Percentiles rank a stretch among this genome's conserved stretches.
Conservation (phyloP, 2,888 invertebrate genomes). For the Brachyptera risi region DNA sequence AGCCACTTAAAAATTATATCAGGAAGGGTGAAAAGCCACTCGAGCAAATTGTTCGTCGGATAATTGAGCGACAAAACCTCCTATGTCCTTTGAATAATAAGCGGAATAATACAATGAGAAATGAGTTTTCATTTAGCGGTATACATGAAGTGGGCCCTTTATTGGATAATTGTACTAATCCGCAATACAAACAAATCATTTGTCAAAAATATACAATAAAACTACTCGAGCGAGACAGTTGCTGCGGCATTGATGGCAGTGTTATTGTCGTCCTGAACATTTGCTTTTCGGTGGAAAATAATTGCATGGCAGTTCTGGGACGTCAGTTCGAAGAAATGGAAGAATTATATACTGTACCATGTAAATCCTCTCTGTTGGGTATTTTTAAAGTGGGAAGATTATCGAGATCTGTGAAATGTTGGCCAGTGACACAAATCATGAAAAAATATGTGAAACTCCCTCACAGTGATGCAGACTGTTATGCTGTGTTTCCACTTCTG, state of each 20-base stretch:
- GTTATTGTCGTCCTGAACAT: not conserved
- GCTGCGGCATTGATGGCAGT: not conserved
- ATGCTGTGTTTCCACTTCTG: too few species aligned
- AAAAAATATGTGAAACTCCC: not conserved
- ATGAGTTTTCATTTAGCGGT: not conserved
- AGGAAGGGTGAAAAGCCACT: conserved; percentile 26
- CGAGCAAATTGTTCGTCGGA: conserved; percentile 19
- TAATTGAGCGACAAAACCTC: not conserved
- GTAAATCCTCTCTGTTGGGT: not conserved
- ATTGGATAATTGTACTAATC: not conserved
- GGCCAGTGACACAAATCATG: not conserved
- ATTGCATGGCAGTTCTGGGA: not conserved
- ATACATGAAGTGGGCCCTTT: not conserved
- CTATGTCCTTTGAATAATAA: too few species aligned
- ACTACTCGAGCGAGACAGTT: not conserved
- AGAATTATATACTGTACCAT: not conserved
- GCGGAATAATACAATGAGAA: not conserved
- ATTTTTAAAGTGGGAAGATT: not conserved
- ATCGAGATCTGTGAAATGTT: not conserved
- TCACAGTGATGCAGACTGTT: too few species aligned
- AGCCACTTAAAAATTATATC: conserved; percentile 24
- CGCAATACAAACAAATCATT: not conserved
- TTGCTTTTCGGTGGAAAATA: not conserved
- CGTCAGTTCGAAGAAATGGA: not conserved
- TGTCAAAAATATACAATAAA: not conserved